Base-by-base conservation (phyloP, 2,888 invertebrate genomes). In the Hypena proboscidalis region DNA sequence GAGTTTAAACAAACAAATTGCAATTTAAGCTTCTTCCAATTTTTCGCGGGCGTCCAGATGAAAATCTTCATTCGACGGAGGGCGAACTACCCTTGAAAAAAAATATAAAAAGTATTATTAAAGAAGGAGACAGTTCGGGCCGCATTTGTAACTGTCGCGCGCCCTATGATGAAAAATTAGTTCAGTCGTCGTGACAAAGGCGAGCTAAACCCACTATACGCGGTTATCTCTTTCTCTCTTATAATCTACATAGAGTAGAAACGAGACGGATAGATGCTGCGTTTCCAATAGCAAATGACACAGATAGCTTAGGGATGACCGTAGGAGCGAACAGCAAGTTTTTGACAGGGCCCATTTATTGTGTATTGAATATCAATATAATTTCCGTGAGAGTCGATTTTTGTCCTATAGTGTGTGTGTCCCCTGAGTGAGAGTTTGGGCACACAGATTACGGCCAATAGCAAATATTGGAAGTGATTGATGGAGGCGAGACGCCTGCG, bases 121-220 rank as follows among this genome's bases (percentile, higher is more conserved):
- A 91, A 91, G 91, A 90, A 90, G 83, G 84, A 89, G 91, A 91
- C 91, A 89, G 90, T 91, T 91, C 86, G 88, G 83, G 82, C 77
- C 77, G 77, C 88, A 91, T 91, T 91, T 91, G 90, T 91, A 84
- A 89, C 90, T 91, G 91, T 91, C 91, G 83, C 72, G 83, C 83
- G 84, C 86, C 87, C 91, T 91, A 91, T 91, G 90, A 91, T 91
- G 91, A 91, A 91, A 91, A 91, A 91, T 91, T 91, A 90, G 90
- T 87, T 85, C 90, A 87, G 87, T 85, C 85, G 79, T 87, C 82
- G 83, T 90, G 86, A 89, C 88, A 90, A 88, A 90, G 86, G 86
- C 85, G 80, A 81, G 85, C 85, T 86, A 88, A 85, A 81, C 90
- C 82, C 79, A 85, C 85, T 81, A 79, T 77, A 77, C 77, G 77